phyloP scores from a whole-genome alignment of 2,797 vertebrate genomes.

The Euthynnus affinis region DNA sequence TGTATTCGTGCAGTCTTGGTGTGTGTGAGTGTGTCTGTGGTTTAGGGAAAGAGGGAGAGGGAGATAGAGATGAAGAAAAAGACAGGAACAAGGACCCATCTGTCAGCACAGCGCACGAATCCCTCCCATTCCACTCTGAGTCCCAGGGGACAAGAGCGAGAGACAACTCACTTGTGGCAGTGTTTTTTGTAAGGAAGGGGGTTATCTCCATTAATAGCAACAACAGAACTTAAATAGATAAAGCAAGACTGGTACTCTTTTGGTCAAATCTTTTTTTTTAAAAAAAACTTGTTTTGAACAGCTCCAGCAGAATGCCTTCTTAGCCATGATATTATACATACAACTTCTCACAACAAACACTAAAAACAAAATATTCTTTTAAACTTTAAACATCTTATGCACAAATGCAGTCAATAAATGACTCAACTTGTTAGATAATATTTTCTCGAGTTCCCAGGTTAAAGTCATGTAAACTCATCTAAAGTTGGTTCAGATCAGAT shows the following conservation, averaged over 20 bases:
- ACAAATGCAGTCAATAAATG: not conserved
- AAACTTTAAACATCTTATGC: not conserved
- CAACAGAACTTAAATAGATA: conserved; percentile 58
- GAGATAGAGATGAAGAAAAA: conserved; percentile 84
- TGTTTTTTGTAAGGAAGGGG: conserved; percentile 60
- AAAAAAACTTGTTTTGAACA: conserved; percentile 11
- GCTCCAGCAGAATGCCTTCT: not conserved
- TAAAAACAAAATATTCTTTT: not conserved
- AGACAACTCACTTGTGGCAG: conserved; percentile 89
- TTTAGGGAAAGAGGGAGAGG: conserved; percentile 81
- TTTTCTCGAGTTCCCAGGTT: not conserved
- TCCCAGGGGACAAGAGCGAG: conserved; percentile 81
- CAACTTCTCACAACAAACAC: not conserved
- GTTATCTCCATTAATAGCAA: conserved; percentile 57
- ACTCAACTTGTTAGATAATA: not conserved
- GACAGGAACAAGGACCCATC: conserved; percentile 90
- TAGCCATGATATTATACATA: no score
- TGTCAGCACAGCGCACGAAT: conserved; percentile 84
- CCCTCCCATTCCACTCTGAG: conserved; percentile 84
- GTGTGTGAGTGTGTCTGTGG: conserved; percentile 84
- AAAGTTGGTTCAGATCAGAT: conserved; percentile 55
- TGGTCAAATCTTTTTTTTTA: conserved; percentile 1
- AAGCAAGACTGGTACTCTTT: conserved; percentile 49
- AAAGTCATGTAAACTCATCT: conserved; percentile 44
- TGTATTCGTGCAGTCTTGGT: conserved; percentile 86